phyloP scores from a whole-genome alignment of 2,888 invertebrate genomes.

The Elgonia sp. region DNA sequence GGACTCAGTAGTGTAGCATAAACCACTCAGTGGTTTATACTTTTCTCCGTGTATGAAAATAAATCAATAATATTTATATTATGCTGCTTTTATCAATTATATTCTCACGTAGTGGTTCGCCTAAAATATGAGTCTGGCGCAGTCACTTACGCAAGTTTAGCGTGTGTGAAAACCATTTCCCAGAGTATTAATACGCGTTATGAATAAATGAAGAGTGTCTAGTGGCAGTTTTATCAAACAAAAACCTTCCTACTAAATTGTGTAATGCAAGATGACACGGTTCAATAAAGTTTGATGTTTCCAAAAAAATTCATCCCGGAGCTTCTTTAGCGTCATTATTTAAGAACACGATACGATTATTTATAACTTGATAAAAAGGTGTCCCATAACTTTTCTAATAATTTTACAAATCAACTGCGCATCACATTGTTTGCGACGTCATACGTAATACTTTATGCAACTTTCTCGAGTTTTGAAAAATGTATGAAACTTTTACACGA shows the following conservation, averaged over 20 bases:
- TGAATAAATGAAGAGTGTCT: background rate
- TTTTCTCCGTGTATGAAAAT: too few species aligned
- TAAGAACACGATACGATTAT: background rate
- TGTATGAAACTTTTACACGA: conserved; percentile 5
- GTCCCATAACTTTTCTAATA: background rate
- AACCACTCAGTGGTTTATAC: too few species aligned
- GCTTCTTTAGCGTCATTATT: background rate
- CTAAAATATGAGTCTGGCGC: background rate
- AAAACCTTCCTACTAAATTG: background rate
- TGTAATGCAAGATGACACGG: background rate
- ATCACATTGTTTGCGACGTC: conserved; percentile 10
- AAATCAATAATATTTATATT: background rate
- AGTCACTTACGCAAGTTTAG: background rate
- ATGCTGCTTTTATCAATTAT: conserved; percentile 15
- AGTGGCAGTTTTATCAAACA: background rate
- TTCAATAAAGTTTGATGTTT: too few species aligned
- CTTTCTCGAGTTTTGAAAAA: background rate
- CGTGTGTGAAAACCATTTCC: background rate
- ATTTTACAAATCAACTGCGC: conserved; percentile 9
- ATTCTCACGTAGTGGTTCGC: background rate
- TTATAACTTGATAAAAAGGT: background rate
- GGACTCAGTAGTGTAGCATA: too few species aligned
- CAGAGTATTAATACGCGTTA: conserved; percentile 4
- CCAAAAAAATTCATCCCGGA: background rate
- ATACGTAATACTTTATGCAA: conserved; percentile 8